These are phyloP conservation scores for Coluber constrictor DNA, from an alignment of 2,797 vertebrate species.

Conservation along the genomic window DNA sequence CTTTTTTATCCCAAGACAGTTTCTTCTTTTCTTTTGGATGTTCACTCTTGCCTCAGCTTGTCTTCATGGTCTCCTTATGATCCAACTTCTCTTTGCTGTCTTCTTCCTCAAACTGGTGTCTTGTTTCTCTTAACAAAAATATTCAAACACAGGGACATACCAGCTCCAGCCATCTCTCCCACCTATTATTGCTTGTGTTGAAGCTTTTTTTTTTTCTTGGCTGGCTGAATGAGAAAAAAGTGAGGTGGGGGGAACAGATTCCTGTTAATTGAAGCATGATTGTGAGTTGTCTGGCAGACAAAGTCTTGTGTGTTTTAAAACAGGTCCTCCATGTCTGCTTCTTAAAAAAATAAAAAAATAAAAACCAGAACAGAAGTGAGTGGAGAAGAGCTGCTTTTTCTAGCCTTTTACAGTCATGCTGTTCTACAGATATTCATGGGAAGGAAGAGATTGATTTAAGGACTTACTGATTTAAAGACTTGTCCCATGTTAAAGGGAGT, in stretches of 20 bases:
- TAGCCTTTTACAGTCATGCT: neutral
- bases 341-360: neutral
- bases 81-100: neutral
- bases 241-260: neutral
- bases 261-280: neutral
- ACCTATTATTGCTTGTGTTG: neutral
- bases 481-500: neutral
- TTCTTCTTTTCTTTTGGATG: neutral
- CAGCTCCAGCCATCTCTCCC: neutral
- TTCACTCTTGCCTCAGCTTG: neutral
- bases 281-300: neutral
- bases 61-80: neutral
- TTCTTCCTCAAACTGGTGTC: neutral
- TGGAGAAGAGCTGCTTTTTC: neutral
- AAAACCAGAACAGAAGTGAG: neutral
- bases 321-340: neutral
- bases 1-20: neutral
- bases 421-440: neutral
- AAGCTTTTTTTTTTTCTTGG: neutral
- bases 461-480: neutral
- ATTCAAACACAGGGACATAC: neutral
- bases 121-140: neutral
- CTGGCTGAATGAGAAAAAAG: neutral
- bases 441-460: neutral
- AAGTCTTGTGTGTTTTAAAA: neutral